Percentiles rank a stretch among this genome's conserved stretches.
Evolutionary conservation across 1,140 invertebrate genomes (phyloP).

Genomic region (Homalodisca vitripennis): DNA sequence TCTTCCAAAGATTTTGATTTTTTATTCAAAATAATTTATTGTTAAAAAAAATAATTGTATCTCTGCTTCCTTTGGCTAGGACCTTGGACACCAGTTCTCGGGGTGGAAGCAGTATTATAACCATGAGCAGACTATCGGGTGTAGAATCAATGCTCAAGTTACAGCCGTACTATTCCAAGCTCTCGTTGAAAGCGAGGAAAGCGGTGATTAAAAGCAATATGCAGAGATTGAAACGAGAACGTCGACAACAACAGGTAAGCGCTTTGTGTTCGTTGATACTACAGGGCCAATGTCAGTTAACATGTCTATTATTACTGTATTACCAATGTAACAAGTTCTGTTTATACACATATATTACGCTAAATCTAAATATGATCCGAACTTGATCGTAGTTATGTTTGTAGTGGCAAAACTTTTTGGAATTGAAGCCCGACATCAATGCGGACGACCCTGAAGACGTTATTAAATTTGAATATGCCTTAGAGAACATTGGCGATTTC

Average conservation of each 20-base stretch:
- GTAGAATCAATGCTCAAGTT: background rate
- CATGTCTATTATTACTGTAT: too few relatives aligned
- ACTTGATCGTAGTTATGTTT: too few relatives aligned
- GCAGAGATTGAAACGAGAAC: background rate
- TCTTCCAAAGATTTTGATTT: too few relatives aligned
- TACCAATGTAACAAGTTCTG: too few relatives aligned
- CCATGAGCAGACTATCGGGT: background rate
- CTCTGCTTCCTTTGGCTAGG: too few relatives aligned
- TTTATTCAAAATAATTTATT: too few relatives aligned
- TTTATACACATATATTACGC: too few relatives aligned
- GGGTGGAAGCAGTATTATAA: background rate
- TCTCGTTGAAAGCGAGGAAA: background rate
- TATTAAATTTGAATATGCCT: background rate
- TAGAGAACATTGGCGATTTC: constrained; percentile 2
- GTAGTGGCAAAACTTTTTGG: constrained; percentile 12
- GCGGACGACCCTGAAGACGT: background rate
- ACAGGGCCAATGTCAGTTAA: too few relatives aligned
- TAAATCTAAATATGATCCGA: too few relatives aligned
- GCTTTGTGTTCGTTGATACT: too few relatives aligned
- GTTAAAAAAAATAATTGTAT: too few relatives aligned
- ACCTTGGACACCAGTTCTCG: background rate
- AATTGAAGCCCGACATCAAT: background rate
- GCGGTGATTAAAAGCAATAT: background rate
- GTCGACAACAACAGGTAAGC: background rate
- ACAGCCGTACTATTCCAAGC: background rate